Evolutionary conservation across 1,140 invertebrate genomes (phyloP), one percentile per base, ranked within the genome.

Genomic region (Diploscapter pachys): DNA sequence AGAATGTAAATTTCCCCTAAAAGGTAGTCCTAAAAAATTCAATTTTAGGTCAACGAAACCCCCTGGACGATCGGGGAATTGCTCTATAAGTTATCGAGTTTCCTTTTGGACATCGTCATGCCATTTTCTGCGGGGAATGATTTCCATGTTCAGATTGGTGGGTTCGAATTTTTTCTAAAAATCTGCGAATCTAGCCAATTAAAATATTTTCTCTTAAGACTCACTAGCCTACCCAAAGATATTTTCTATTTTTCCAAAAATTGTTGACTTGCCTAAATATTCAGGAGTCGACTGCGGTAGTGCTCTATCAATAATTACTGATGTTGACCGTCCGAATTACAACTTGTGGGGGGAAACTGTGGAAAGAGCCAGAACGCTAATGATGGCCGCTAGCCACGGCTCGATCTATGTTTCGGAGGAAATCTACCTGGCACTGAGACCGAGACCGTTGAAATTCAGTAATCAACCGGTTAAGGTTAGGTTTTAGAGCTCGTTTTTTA

Each of bases 21-120:
- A 59, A 11, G 57, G 57, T 59, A 11, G 57, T 11, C 11, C 57
- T 11, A 11, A 11, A 8, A 8, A 52, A 57, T 75, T 6, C n/a
- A 80, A 80, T 71, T 84, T 5, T 31, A 31, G 31, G 31, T 31
- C 31, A 78, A 84, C 57, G 82, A 85, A 57, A 66, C 79, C 52
- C 82, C 82, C 8, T 83, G 77, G 55, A 84, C 82, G 0, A 84
- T 84, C 67, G 83, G 82, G 50, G 82, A 84, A 54, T 75, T 85
- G 13, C 63, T 84, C 8, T 72, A 83, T 52, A 80, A 80, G 9
- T n/a, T 84, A 48, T 77, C 83, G 11, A 75, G 77, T 49, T 85
- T 85, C 65, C 78, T 79, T n/a, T 66, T 82, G 31, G 31, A 31
- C n/a, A 75, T 67, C n/a, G 66, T 79, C 31, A 78, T 75, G 52